A percentile compares a stretch with the other conserved stretches of the same genome.
Evolutionary conservation across 2,113 vertebrate species (phyloP).

Genomic region (Isichthys henryi): DNA sequence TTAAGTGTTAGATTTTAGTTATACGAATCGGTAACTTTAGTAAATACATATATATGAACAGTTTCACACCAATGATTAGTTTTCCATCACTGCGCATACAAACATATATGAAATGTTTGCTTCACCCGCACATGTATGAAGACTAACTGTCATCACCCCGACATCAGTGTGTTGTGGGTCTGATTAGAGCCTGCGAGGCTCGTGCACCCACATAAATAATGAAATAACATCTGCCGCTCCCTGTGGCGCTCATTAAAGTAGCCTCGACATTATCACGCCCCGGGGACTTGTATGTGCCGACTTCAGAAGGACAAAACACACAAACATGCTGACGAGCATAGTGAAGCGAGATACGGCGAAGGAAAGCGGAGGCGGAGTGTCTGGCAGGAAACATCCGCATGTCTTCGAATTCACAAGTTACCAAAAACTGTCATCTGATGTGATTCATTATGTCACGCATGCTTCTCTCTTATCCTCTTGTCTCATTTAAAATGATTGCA

Average conservation of each 20-base stretch:
- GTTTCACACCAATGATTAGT: neutral
- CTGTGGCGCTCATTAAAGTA: conserved; percentile 31
- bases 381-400: neutral
- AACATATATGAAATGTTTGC: neutral
- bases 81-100: neutral
- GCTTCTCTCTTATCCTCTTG: neutral
- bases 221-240: conserved; percentile 23
- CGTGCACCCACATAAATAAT: neutral
- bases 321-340: neutral
- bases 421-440: neutral
- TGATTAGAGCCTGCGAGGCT: conserved; percentile 8
- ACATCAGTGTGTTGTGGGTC: neutral
- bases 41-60: neutral
- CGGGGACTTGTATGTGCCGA: neutral
- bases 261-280: neutral
- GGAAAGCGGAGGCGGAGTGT: neutral
- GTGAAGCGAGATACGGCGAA: too few species aligned
- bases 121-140: neutral
- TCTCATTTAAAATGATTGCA: neutral
- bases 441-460: neutral
- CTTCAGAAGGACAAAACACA: neutral
- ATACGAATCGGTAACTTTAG: neutral
- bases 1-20: neutral
- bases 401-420: neutral
- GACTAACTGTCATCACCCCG: neutral